phyloP scores from a whole-genome alignment of 2,888 invertebrate species.

The Drosophila percnosoma region DNA sequence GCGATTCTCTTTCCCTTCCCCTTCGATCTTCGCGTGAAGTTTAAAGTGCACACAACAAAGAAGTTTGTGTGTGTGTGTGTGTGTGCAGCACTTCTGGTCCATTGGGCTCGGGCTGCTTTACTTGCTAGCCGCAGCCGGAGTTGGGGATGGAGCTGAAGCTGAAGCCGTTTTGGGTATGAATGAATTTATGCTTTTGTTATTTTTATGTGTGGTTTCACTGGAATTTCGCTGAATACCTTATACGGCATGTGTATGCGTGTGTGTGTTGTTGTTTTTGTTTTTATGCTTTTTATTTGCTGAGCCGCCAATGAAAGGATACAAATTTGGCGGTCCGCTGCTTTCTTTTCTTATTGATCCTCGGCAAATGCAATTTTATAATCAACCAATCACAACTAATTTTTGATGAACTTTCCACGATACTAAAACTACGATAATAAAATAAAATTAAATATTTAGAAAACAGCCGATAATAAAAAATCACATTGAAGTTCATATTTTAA shows the following conservation, averaged over 20 bases:
- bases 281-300: conserved; percentile 29
- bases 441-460: neutral
- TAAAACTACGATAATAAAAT: neutral
- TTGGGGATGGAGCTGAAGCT: conserved; percentile 6
- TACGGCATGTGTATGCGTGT: conserved; percentile 32
- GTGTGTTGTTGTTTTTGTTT: conserved; percentile 8
- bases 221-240: conserved; percentile 68
- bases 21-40: conserved; percentile 13
- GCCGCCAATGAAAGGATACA: conserved; percentile 49
- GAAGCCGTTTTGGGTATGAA: conserved; percentile 60
- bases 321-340: conserved; percentile 38
- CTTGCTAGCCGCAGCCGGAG: conserved; percentile 23
- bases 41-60: conserved; percentile 42
- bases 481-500: neutral
- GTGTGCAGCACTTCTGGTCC: conserved; percentile 47
- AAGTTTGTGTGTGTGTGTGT: conserved; percentile 25
- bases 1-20: conserved; percentile 19
- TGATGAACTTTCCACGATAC: conserved; percentile 14
- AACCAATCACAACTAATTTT: conserved; percentile 28
- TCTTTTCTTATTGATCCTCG: conserved; percentile 34
- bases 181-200: conserved; percentile 75
- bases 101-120: conserved; percentile 36
- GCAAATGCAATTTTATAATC: conserved; percentile 14
- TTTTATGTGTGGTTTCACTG: conserved; percentile 66
- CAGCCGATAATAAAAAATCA: neutral